These are phyloP conservation scores for Cynoglossus semilaevis DNA, from an alignment of 2,113 vertebrate species.

Conservation along the genomic window DNA sequence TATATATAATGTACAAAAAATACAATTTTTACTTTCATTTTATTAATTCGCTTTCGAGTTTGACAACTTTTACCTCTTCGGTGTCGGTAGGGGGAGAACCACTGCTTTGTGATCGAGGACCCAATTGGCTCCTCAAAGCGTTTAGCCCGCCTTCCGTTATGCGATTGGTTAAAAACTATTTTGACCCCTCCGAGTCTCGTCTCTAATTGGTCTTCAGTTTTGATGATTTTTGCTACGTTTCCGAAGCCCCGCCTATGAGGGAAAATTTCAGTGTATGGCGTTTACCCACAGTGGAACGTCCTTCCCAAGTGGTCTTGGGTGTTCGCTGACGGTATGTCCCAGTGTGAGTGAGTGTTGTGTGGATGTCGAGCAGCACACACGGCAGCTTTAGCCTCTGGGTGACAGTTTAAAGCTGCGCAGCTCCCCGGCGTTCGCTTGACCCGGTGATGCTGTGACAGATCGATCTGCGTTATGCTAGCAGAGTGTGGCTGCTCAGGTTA, in stretches of 20 bases:
- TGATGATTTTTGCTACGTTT: conserved; percentile 20
- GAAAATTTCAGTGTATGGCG: conserved; percentile 43
- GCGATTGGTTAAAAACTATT: conserved; percentile 41
- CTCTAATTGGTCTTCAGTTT: conserved; percentile 37
- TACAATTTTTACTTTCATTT: too few relatives aligned
- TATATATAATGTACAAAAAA: too few relatives aligned
- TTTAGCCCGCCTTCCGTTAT: not conserved
- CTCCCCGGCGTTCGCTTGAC: conserved; percentile 4
- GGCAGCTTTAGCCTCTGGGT: conserved; percentile 1
- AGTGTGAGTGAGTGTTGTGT: conserved; percentile 20
- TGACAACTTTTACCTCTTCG: not conserved
- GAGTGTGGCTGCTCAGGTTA: conserved; percentile 45
- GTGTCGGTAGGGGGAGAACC: not conserved
- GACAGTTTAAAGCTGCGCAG: conserved; percentile 3
- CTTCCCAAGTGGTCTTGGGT: conserved; percentile 54
- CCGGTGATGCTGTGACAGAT: conserved; percentile 35
- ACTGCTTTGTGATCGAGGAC: conserved; percentile 6
- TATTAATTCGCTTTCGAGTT: not conserved
- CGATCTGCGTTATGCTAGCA: conserved; percentile 46
- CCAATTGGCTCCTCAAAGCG: conserved; percentile 41
- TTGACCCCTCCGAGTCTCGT: not conserved
- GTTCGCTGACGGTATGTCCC: conserved; percentile 49
- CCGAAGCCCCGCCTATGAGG: conserved; percentile 13
- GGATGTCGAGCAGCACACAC: not conserved
- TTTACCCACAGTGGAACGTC: conserved; percentile 61